These are phyloP conservation scores for Athalia circularis DNA, from an alignment of 2,888 invertebrate genomes.

Conservation along the genomic window DNA sequence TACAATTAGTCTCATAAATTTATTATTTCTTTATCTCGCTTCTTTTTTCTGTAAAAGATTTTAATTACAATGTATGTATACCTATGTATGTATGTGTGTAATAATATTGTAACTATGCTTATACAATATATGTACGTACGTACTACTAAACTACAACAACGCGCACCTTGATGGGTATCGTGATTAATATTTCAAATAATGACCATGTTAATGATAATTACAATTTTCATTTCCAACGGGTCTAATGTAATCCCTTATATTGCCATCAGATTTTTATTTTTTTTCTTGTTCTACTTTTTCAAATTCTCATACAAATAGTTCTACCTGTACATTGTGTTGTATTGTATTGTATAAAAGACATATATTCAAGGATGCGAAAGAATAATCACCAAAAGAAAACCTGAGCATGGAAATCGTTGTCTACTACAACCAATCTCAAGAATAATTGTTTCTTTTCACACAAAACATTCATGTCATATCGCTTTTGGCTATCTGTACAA, in stretches of 20 bases:
- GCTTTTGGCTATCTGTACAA: too few species aligned
- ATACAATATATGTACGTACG: not conserved
- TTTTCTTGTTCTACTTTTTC: too few species aligned
- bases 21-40: not conserved
- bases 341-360: too few species aligned
- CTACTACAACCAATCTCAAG: too few species aligned
- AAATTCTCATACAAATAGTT: too few species aligned
- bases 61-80: conserved; percentile 8
- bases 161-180: not conserved
- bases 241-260: not conserved
- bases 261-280: not conserved
- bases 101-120: not conserved
- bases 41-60: conserved; percentile 20
- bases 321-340: too few species aligned
- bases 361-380: too few species aligned
- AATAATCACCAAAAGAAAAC: too few species aligned
- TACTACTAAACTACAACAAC: too few species aligned
- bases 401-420: too few species aligned
- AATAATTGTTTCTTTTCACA: too few species aligned
- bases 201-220: conserved; percentile 18
- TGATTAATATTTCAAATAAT: not conserved
- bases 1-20: conserved; percentile 6
- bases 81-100: not conserved
- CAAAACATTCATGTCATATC: too few species aligned
- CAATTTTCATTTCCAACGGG: conserved; percentile 17